Evolutionary conservation across 2,797 vertebrate genomes (phyloP).

Genomic region (Phoeniculus purpureus): DNA sequence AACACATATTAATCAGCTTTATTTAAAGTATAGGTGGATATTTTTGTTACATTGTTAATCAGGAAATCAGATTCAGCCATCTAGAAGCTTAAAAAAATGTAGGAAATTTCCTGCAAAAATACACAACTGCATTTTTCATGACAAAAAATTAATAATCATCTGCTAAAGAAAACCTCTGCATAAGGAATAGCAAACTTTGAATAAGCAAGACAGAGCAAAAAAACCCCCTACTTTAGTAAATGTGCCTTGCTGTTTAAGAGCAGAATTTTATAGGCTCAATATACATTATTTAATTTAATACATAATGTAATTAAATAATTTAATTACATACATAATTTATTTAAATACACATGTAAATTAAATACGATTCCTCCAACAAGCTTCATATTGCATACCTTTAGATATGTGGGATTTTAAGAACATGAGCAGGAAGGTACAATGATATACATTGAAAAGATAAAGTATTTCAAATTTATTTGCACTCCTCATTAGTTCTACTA

Average conservation of each 20-base stretch:
- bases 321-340: neutral
- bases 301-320: neutral
- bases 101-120: neutral
- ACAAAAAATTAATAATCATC: neutral
- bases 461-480: neutral
- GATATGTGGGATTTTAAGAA: neutral
- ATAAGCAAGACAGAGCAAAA: neutral
- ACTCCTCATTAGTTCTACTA: accelerated
- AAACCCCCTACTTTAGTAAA: neutral
- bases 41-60: neutral
- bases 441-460: neutral
- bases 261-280: neutral
- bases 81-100: accelerated
- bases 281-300: neutral
- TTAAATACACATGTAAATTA: neutral
- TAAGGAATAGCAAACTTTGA: neutral
- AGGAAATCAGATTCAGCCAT: neutral
- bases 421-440: neutral
- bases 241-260: accelerated
- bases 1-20: neutral
- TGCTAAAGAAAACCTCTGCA: neutral
- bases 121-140: neutral
- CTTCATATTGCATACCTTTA: neutral
- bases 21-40: neutral
- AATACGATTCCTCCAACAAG: neutral